Evolutionary conservation across 2,888 invertebrate genomes (phyloP), one percentile per base, ranked within the genome.

Genomic region (Phragmatobia fuliginosa): DNA sequence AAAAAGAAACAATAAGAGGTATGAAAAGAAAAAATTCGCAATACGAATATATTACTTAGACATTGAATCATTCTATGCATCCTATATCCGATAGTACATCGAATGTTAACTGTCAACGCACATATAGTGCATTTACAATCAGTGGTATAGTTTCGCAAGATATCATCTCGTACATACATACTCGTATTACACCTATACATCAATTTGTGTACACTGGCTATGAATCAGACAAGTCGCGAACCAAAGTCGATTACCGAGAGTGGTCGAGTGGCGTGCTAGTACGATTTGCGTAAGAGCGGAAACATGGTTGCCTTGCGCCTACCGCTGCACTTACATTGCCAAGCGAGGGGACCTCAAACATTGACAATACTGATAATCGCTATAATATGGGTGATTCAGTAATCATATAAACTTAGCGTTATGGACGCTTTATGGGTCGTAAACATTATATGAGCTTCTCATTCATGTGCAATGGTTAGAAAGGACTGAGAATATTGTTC

Each of bases 271-370:
- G 72, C 69, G 58, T 60, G 66, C 69, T 80, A 76, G 80, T 78
- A 71, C 72, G 79, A 81, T 85, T 88, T 87, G 86, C 85, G 85
- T 83, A 87, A 87, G 78, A 85, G 80, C 83, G 83, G 87, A 85
- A 87, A 87, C 83, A 82, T 81, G 84, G 86, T 81, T 80, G 80
- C 82, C 83, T 85, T 84, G 85, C 76, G 78, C 80, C 78, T 79
- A 82, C 80, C 79, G 75, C 78, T 81, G 84, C 82, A 85, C 85
- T 85, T 78, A 76, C 78, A 75, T 76, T 75, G 76, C 73, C 59
- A 59, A 63, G 64, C 62, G 72, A 72, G 68, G 70, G 66, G 75
- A 70, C 69, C 65, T 59, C 38, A 72, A n/a, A 63, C 67, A 62
- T 38, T 49, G 69, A 72, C 62, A 73, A 73, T 67, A 67, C 68